phyloP scores from a whole-genome alignment of 2,888 invertebrate genomes.

The Busseola fusca region DNA sequence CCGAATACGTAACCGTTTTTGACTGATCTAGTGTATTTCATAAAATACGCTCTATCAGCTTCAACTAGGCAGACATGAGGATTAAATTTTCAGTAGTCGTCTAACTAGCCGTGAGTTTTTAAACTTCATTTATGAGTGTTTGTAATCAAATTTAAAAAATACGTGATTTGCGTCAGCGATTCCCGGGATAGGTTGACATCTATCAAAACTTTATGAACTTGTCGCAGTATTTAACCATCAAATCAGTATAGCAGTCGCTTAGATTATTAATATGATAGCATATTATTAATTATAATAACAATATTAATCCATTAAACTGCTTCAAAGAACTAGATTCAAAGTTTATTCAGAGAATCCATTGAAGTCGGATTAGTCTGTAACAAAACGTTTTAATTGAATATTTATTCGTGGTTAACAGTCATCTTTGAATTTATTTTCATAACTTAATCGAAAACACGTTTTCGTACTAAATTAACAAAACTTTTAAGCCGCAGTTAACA shows the following conservation, averaged over 20 bases:
- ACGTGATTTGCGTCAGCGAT: not conserved
- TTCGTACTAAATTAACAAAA: not conserved
- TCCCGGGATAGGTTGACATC: not conserved
- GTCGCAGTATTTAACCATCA: not conserved
- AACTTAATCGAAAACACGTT: not conserved
- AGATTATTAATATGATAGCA: not conserved
- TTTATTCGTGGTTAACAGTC: not conserved
- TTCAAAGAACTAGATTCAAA: not conserved
- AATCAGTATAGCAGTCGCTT: not conserved
- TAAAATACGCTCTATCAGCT: not conserved
- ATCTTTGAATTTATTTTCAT: not conserved
- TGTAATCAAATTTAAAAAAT: not conserved
- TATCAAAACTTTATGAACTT: not conserved
- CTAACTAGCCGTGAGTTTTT: constrained; percentile 12
- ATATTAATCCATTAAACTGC: not conserved
- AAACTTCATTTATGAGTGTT: constrained; percentile 23
- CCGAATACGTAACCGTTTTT: not conserved
- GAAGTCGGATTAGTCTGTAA: not conserved
- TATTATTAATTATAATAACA: not conserved
- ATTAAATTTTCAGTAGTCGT: constrained; percentile 11
- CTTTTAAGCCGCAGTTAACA: not conserved
- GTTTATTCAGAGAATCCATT: not conserved
- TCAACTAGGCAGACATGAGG: constrained; percentile 13
- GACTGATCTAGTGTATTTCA: too few relatives aligned
- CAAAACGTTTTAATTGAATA: not conserved